phyloP scores from a whole-genome alignment of 2,888 invertebrate genomes.

The Tricholauxania praeusta region DNA sequence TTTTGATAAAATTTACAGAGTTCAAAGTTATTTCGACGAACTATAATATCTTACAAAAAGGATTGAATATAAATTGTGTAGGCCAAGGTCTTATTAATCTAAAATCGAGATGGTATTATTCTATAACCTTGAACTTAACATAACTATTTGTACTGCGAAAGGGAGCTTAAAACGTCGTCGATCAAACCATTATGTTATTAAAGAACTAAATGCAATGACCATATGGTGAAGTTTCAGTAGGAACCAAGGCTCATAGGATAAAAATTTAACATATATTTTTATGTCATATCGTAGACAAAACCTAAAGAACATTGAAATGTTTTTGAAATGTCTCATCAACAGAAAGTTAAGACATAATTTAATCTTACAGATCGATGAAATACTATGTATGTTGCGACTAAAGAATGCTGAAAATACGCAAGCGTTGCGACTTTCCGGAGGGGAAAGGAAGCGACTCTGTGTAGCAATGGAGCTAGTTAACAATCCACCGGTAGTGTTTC shows the following conservation, averaged over 20 bases:
- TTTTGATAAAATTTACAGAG: too few species aligned
- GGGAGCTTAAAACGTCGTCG: too few species aligned
- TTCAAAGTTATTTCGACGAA: too few species aligned
- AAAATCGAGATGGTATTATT: too few species aligned
- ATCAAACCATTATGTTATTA: too few species aligned
- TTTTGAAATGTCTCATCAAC: neutral
- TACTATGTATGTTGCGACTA: slow-evolving; percentile 84
- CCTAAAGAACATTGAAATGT: too few species aligned
- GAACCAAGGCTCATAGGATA: neutral
- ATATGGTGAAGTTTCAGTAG: neutral
- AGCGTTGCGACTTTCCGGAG: slow-evolving; percentile 85
- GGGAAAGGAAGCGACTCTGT: slow-evolving; percentile 92
- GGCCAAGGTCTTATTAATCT: too few species aligned
- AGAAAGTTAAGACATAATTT: neutral
- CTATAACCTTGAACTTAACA: too few species aligned
- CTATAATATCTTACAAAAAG: too few species aligned
- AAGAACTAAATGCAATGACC: too few species aligned
- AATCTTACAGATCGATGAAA: slow-evolving; percentile 82
- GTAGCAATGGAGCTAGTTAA: slow-evolving; percentile 92
- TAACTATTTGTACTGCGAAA: too few species aligned
- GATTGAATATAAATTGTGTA: too few species aligned
- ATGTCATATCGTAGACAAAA: neutral
- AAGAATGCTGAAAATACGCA: slow-evolving; percentile 79
- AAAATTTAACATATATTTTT: neutral
- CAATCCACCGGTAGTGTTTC: slow-evolving; percentile 94